Conservation (phyloP, 1,140 invertebrate genomes). For the Thaumetopoea pityocampa region DNA sequence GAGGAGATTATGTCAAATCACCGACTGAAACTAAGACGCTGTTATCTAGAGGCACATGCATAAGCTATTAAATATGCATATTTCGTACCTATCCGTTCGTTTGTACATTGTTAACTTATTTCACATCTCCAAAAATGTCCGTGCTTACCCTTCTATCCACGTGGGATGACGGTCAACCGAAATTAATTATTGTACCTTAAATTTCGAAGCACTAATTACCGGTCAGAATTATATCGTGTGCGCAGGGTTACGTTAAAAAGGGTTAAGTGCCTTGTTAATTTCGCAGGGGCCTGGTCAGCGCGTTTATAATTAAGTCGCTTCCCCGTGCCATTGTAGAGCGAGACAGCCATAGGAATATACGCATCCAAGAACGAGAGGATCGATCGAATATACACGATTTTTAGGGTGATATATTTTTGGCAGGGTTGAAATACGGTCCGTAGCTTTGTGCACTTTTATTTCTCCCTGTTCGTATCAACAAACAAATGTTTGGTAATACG, state of each 20-base stretch:
- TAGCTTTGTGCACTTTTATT: too few species aligned
- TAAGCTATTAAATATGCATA: too few species aligned
- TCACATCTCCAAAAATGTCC: too few species aligned
- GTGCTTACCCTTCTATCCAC: background rate
- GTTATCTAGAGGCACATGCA: too few species aligned
- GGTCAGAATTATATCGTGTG: slow-evolving; percentile 3
- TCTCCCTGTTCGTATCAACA: too few species aligned
- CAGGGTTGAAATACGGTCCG: slow-evolving; percentile 3
- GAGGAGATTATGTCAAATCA: too few species aligned
- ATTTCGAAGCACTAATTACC: slow-evolving; percentile 8
- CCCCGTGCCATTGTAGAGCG: slow-evolving; percentile 1
- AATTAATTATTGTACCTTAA: slow-evolving; percentile 5
- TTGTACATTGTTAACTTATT: too few species aligned
- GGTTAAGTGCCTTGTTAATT: slow-evolving; percentile 11
- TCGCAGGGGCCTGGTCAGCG: slow-evolving; percentile 7
- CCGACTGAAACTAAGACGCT: too few species aligned
- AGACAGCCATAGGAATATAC: background rate
- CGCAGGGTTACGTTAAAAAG: slow-evolving; percentile 4
- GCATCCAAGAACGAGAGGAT: background rate
- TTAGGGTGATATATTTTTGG: slow-evolving; percentile 1
- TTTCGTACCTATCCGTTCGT: too few species aligned
- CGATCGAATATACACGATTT: too few species aligned
- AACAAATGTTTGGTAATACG: too few species aligned
- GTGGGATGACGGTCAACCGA: too few species aligned
- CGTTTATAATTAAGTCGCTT: slow-evolving; percentile 14